These are phyloP conservation scores for Acanthornis magna DNA, from an alignment of 2,797 vertebrate species.

Conservation along the genomic window DNA sequence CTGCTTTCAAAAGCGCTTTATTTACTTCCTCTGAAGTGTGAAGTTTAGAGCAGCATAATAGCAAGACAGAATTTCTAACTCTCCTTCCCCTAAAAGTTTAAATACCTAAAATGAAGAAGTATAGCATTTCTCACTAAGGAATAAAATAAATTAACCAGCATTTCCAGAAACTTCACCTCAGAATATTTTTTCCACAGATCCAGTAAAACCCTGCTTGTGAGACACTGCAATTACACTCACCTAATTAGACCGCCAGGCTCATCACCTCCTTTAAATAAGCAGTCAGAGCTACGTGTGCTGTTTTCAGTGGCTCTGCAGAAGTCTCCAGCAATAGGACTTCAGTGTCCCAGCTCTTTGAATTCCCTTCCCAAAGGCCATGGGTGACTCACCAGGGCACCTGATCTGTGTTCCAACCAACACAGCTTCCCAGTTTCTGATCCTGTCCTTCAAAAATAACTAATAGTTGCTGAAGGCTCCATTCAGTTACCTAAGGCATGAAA, in stretches of 20 bases:
- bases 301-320: background rate
- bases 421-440: background rate
- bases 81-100: background rate
- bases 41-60: background rate
- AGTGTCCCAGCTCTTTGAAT: background rate
- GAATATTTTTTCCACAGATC: background rate
- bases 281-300: background rate
- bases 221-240: background rate
- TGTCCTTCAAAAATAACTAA: background rate
- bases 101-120: background rate
- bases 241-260: background rate
- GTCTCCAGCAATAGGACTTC: background rate
- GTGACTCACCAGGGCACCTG: background rate
- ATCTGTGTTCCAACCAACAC: background rate
- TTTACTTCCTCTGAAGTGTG: background rate
- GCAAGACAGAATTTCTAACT: background rate
- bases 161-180: background rate
- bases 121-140: background rate
- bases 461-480: background rate
- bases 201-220: background rate
- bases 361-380: background rate
- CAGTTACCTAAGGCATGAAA: background rate
- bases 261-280: background rate
- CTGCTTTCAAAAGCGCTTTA: background rate
- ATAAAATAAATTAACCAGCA: background rate